Conservation (phyloP, 2,113 vertebrate species). For the Galeopterus variegatus region DNA sequence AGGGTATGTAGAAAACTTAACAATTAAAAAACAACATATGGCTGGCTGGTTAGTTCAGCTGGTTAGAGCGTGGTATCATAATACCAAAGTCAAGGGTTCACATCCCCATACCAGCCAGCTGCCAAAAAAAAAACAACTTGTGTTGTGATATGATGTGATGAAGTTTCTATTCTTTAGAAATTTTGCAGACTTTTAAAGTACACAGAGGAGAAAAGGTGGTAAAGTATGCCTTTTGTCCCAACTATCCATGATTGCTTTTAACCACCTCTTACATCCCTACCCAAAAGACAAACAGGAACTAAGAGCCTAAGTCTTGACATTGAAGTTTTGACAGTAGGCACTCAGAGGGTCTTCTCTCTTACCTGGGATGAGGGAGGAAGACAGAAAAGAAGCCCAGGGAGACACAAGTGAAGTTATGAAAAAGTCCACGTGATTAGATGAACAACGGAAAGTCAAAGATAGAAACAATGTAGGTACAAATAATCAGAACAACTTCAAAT, state of each 20-base stretch:
- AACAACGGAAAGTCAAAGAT: constrained; percentile 38
- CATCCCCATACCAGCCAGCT: too few species aligned
- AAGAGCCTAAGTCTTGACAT: neutral
- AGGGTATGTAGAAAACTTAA: neutral
- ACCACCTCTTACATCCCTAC: neutral
- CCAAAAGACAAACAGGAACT: neutral
- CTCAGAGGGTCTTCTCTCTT: neutral
- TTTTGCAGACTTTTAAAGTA: neutral
- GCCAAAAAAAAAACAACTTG: neutral
- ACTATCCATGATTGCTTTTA: neutral
- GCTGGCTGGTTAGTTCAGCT: too few species aligned
- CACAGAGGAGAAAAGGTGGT: neutral
- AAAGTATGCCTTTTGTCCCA: neutral
- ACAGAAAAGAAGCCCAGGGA: neutral
- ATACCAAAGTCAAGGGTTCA: too few species aligned
- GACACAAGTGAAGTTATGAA: neutral
- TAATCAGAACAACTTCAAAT: neutral
- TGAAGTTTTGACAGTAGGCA: neutral
- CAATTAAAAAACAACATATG: neutral
- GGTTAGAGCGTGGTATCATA: too few species aligned
- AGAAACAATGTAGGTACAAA: neutral
- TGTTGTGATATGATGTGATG: neutral
- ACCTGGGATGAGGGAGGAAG: neutral
- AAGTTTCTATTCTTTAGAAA: neutral
- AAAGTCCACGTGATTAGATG: neutral